Percentiles rank a stretch among this genome's conserved stretches.
Conservation (phyloP, 2,888 invertebrate species). For the Megamerina dolium region DNA sequence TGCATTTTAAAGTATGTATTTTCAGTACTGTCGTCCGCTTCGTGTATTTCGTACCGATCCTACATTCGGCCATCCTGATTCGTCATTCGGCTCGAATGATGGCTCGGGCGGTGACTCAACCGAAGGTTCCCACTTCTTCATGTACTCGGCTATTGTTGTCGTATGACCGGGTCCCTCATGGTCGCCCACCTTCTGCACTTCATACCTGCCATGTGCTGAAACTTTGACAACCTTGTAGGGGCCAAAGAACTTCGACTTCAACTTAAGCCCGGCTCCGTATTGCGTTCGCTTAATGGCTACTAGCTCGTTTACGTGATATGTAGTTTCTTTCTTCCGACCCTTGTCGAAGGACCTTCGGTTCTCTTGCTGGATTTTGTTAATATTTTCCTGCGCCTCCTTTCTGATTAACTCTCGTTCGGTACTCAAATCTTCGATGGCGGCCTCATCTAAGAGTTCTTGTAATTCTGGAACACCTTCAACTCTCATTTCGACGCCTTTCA, state of each 20-base stretch:
- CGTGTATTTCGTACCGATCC: too few species aligned
- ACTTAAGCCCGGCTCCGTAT: too few species aligned
- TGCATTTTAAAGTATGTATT: too few species aligned
- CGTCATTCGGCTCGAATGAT: too few species aligned
- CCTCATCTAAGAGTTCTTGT: background rate
- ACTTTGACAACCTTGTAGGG: constrained; percentile 10
- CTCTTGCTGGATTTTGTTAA: background rate
- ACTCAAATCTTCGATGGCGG: background rate
- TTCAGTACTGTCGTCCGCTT: too few species aligned
- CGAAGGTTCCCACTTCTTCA: constrained; percentile 13
- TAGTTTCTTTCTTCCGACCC: background rate
- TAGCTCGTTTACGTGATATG: too few species aligned
- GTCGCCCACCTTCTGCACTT: constrained; percentile 10
- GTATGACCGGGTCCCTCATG: constrained; percentile 6
- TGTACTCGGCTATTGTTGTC: background rate
- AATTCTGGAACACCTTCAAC: background rate
- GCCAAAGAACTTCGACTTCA: constrained; percentile 12
- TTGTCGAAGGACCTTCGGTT: background rate
- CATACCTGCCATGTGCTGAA: constrained; percentile 5
- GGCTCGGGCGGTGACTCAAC: too few species aligned
- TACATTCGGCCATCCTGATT: too few species aligned
- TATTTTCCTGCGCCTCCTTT: constrained; percentile 1
- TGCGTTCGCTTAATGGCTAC: too few species aligned
- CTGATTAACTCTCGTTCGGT: background rate
- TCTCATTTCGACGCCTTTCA: constrained; percentile 10